phyloP scores from a whole-genome alignment of 2,113 vertebrate species.

The Zosterops pallidus region DNA sequence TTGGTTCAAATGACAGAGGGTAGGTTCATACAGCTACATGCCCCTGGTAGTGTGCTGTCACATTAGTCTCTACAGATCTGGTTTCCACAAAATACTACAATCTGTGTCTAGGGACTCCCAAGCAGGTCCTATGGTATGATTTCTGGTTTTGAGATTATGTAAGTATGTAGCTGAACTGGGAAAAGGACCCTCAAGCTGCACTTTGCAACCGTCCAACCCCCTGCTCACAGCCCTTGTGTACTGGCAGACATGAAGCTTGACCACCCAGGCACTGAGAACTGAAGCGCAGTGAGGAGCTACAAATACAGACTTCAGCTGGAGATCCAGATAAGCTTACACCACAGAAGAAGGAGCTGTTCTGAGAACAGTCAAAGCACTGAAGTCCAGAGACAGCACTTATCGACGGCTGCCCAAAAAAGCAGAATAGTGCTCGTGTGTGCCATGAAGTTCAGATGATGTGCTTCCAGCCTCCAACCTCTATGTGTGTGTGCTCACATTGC shows the following conservation, averaged over 20 bases:
- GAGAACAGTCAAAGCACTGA: neutral
- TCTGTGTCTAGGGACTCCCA: neutral
- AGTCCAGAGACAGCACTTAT: neutral
- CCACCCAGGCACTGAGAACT: constrained; percentile 11
- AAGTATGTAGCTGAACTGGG: neutral
- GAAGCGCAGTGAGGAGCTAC: neutral
- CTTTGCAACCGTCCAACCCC: neutral
- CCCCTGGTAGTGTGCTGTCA: neutral
- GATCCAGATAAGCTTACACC: neutral
- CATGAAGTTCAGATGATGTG: neutral
- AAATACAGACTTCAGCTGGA: neutral
- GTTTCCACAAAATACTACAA: neutral
- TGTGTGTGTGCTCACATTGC: neutral
- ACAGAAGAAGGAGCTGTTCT: neutral
- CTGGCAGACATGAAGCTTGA: neutral
- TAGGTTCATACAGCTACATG: neutral
- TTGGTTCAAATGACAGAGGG: neutral
- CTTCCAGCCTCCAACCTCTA: neutral
- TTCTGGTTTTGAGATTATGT: neutral
- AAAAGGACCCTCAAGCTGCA: neutral
- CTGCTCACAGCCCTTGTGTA: neutral
- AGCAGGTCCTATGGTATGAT: neutral
- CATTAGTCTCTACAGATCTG: neutral
- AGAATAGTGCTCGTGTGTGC: neutral
- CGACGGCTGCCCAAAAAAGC: neutral